Percentiles rank a stretch among this genome's conserved stretches.
Evolutionary conservation across 2,888 invertebrate species (phyloP).

Genomic region (Heteropelma amictum): DNA sequence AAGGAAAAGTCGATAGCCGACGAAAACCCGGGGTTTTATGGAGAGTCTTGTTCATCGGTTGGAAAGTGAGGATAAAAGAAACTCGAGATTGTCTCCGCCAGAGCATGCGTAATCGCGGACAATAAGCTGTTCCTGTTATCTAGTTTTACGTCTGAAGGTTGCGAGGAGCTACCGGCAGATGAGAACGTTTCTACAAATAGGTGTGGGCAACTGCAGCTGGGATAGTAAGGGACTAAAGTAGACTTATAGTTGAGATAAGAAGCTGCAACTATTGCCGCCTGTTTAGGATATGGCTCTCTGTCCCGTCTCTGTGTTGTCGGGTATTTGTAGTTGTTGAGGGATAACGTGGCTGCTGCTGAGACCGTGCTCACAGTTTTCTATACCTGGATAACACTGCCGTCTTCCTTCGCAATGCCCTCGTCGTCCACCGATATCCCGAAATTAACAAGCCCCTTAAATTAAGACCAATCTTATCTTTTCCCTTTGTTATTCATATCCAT

Average conservation of each 20-base stretch:
- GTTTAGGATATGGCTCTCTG: conserved; percentile 10
- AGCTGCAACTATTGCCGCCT: conserved; percentile 12
- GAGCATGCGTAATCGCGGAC: not conserved
- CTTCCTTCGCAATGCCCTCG: conserved; percentile 7
- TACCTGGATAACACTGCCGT: conserved; percentile 1
- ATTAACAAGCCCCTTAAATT: conserved; percentile 43
- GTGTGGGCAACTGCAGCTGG: conserved; percentile 9
- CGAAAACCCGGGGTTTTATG: no score
- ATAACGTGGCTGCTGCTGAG: conserved; percentile 15
- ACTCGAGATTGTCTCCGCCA: no score
- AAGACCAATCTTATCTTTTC: conserved; percentile 30
- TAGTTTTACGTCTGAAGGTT: conserved; percentile 34
- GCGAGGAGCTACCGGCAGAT: not conserved
- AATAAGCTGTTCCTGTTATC: conserved; percentile 27
- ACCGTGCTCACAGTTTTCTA: conserved; percentile 28
- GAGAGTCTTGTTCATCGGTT: no score
- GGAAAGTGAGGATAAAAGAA: no score
- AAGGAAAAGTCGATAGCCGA: no score
- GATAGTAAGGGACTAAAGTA: conserved; percentile 11
- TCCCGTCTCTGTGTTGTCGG: conserved; percentile 6
- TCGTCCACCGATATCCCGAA: not conserved
- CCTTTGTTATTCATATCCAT: conserved; percentile 18
- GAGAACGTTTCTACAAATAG: conserved; percentile 14
- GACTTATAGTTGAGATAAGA: conserved; percentile 54
- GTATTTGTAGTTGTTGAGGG: conserved; percentile 24